These are phyloP conservation scores for Harlomillsia oculata DNA, from an alignment of 1,140 invertebrate species.

Conservation along the genomic window DNA sequence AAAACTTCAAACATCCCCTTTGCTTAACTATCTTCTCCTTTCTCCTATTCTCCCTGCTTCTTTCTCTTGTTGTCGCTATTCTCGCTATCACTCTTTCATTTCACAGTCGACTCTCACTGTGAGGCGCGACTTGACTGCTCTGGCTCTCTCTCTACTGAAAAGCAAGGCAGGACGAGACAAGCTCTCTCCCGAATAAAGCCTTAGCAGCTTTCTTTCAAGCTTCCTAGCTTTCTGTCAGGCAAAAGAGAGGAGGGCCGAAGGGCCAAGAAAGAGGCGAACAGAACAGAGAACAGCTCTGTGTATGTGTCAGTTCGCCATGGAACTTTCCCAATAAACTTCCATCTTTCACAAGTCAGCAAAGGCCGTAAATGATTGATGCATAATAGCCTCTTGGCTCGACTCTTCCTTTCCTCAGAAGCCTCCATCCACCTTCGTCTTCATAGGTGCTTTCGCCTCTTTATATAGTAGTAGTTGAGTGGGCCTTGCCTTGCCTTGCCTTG, in stretches of 20 bases:
- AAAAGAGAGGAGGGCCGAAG: too few species aligned
- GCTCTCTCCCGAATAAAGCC: background rate
- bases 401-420: conserved; percentile 19
- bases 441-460: too few species aligned
- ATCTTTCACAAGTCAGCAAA: conserved; percentile 11
- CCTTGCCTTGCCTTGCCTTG: too few species aligned
- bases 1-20: conserved; percentile 17
- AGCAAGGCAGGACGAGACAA: background rate
- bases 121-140: too few species aligned
- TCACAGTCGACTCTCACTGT: too few species aligned
- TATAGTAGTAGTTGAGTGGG: too few species aligned
- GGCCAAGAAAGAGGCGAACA: too few species aligned
- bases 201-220: too few species aligned
- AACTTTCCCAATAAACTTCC: conserved; percentile 19
- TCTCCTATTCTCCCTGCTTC: background rate
- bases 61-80: conserved; percentile 1
- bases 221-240: too few species aligned
- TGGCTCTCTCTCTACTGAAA: background rate
- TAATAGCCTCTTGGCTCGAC: conserved; percentile 23
- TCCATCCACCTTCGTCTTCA: conserved; percentile 12
- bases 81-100: background rate
- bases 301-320: conserved; percentile 10
- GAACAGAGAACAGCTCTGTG: background rate
- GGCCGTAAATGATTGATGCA: conserved; percentile 26
- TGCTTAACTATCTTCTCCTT: background rate